phyloP scores from a whole-genome alignment of 2,113 vertebrate species.

The Penelope pileata region DNA sequence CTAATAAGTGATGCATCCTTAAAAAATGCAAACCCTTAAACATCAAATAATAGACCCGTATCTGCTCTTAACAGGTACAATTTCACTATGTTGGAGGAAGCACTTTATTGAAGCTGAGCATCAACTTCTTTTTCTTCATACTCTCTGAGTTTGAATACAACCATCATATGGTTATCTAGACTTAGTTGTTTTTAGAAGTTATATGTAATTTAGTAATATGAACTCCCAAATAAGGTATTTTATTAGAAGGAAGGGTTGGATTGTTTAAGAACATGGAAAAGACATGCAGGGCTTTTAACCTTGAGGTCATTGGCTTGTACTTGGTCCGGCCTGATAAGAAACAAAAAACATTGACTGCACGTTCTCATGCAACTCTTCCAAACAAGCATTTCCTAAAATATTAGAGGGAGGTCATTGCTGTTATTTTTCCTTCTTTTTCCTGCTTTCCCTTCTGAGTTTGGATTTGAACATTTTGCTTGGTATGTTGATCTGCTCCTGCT shows the following conservation, averaged over 20 bases:
- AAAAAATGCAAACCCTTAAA: neutral
- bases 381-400: conserved; percentile 49
- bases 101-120: neutral
- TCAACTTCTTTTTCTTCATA: neutral
- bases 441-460: neutral
- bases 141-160: neutral
- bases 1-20: neutral
- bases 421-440: conserved; percentile 4
- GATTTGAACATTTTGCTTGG: neutral
- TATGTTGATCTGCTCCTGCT: neutral
- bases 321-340: conserved; percentile 52
- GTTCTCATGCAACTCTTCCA: conserved; percentile 47
- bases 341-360: neutral
- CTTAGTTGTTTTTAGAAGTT: neutral
- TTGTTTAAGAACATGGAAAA: conserved; percentile 45
- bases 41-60: neutral
- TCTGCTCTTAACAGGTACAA: neutral
- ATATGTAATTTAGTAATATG: neutral
- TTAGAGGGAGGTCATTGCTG: neutral
- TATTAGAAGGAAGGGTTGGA: conserved; percentile 7
- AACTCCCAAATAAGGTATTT: neutral
- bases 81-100: neutral
- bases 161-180: neutral
- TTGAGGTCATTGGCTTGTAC: conserved; percentile 8
- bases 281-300: conserved; percentile 8